Evolutionary conservation across 2,797 vertebrate species (phyloP).

Genomic region (Aulostomus chinensis): DNA sequence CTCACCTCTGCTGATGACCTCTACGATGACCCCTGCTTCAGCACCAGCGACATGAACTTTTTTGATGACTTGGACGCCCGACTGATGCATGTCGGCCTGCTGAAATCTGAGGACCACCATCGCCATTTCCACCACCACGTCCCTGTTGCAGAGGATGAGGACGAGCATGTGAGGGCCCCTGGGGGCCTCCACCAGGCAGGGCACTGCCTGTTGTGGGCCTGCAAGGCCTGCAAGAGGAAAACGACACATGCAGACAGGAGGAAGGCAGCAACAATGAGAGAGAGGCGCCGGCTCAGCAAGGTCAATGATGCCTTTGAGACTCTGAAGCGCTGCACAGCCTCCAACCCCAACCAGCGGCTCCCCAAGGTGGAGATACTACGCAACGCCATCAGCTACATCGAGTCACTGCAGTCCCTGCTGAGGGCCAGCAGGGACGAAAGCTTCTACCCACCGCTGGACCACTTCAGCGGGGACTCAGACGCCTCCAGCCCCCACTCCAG

Average conservation of each 20-base stretch:
- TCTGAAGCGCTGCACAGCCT: conserved; percentile 93
- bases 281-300: conserved; percentile 91
- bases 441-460: conserved; percentile 87
- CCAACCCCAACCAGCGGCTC: conserved; percentile 93
- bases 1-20: conserved; percentile 89
- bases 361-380: conserved; percentile 98
- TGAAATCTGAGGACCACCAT: conserved; percentile 80
- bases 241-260: conserved; percentile 92
- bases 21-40: conserved; percentile 94
- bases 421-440: conserved; percentile 82
- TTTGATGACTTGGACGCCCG: conserved; percentile 94
- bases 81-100: conserved; percentile 85
- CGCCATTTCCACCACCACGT: conserved; percentile 77
- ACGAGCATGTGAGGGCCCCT: conserved; percentile 91
- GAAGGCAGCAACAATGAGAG: conserved; percentile 95
- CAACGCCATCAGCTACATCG: conserved; percentile 97
- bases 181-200: conserved; percentile 89
- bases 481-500: conserved; percentile 94
- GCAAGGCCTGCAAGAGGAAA: conserved; percentile 98
- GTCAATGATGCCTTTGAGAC: conserved; percentile 97
- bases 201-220: conserved; percentile 95
- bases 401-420: conserved; percentile 92
- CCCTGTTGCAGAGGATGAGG: conserved; percentile 71
- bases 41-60: conserved; percentile 92
- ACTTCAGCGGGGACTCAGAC: conserved; percentile 89